Percentiles rank a stretch among this genome's conserved stretches.
These are phyloP conservation scores for Incurvaria masculella DNA, from an alignment of 2,888 invertebrate species.

Conservation along the genomic window DNA sequence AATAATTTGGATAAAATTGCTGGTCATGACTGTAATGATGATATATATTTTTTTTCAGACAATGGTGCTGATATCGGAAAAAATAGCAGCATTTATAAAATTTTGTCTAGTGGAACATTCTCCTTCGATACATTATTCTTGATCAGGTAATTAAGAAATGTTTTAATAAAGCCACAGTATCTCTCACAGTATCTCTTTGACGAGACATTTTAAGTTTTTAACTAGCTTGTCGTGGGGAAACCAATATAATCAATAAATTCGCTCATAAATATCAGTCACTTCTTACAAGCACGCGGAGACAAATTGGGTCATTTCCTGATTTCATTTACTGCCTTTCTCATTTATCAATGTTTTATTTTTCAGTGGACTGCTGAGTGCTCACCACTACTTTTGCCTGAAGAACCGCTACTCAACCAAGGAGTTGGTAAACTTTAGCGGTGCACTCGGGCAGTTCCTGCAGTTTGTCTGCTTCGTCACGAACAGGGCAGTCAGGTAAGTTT, in stretches of 20 bases:
- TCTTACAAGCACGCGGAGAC: neutral
- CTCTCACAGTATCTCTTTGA: too few species aligned
- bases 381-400: constrained; percentile 58
- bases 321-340: neutral
- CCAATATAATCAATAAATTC: neutral
- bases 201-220: too few species aligned
- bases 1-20: too few species aligned
- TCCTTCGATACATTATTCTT: constrained; percentile 63
- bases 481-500: constrained; percentile 57
- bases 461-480: constrained; percentile 50
- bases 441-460: constrained; percentile 47
- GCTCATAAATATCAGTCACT: neutral
- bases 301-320: constrained; percentile 2
- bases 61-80: constrained; percentile 38
- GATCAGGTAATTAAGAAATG: constrained; percentile 59
- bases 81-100: constrained; percentile 43
- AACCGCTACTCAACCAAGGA: constrained; percentile 45
- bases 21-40: neutral
- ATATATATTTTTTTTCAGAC: constrained; percentile 33
- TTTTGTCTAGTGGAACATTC: constrained; percentile 52
- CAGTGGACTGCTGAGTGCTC: constrained; percentile 60
- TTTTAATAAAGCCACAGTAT: too few species aligned
- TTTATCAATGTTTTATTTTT: constrained; percentile 17
- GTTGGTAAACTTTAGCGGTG: constrained; percentile 38
- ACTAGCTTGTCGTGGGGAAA: neutral